Conservation (phyloP, 2,797 vertebrate species). For the Coccyzus lansbergi region DNA sequence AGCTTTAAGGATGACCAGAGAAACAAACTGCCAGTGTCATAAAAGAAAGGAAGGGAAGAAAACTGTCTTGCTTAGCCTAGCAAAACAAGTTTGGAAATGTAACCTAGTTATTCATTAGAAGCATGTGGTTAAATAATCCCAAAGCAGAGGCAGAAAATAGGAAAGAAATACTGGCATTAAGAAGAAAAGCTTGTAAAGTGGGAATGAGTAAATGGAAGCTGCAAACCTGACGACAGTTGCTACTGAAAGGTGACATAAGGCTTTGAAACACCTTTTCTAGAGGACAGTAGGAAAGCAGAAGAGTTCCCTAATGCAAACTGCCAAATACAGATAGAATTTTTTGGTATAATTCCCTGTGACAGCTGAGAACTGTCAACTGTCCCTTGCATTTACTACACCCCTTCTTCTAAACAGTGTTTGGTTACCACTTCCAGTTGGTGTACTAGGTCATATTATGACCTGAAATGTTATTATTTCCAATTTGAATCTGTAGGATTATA, state of each 20-base stretch:
- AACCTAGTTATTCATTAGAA: not conserved
- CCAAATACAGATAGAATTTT: not conserved
- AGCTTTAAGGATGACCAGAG: not conserved
- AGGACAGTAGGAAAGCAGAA: not conserved
- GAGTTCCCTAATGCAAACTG: not conserved
- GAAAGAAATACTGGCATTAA: not conserved
- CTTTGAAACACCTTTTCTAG: not conserved
- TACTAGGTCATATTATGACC: not conserved
- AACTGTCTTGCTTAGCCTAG: not conserved
- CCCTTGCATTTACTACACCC: rapidly evolving
- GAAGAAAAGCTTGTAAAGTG: not conserved
- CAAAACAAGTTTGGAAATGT: not conserved
- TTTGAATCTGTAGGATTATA: not conserved
- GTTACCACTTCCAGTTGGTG: not conserved
- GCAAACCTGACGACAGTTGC: not conserved
- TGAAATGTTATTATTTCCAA: not conserved
- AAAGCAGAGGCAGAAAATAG: not conserved
- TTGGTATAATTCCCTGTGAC: not conserved
- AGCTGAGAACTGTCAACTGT: not conserved
- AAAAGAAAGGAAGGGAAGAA: not conserved
- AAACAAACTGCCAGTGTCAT: not conserved
- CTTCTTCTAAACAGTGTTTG: not conserved
- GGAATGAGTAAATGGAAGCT: not conserved
- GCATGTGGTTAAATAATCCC: not conserved
- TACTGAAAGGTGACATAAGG: not conserved